Evolutionary conservation across 2,113 vertebrate genomes (phyloP).

Genomic region (Malurus melanocephalus): DNA sequence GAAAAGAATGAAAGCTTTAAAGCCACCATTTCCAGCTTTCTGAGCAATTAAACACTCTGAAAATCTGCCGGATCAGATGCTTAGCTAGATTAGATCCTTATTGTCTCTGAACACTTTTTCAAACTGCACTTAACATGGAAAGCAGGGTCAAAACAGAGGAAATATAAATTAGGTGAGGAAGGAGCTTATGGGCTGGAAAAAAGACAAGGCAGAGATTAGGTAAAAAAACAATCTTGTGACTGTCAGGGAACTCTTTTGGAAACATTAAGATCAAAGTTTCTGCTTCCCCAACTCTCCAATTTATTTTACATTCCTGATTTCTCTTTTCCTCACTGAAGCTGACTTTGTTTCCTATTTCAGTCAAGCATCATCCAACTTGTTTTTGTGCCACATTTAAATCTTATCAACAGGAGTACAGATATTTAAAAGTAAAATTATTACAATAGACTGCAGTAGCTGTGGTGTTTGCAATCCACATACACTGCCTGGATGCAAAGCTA

Average conservation of each 20-base stretch:
- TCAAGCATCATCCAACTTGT: not conserved
- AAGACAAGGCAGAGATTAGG: not conserved
- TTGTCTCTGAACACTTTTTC: not conserved
- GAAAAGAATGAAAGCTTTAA: not conserved
- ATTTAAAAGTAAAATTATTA: not conserved
- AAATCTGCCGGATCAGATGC: not conserved
- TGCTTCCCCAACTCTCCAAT: not conserved
- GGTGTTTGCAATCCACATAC: not conserved
- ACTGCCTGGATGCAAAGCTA: not conserved
- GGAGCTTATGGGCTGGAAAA: not conserved
- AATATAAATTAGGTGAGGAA: not conserved
- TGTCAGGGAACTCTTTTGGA: not conserved
- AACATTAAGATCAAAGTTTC: not conserved
- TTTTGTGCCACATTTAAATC: not conserved
- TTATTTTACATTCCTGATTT: not conserved
- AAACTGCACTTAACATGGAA: not conserved
- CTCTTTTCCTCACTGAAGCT: not conserved
- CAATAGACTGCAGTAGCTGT: not conserved
- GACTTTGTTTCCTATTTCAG: not conserved
- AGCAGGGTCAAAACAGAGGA: not conserved
- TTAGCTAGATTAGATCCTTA: not conserved
- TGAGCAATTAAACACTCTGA: not conserved
- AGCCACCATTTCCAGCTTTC: not conserved
- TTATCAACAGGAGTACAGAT: not conserved
- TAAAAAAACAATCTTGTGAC: not conserved